Conservation (phyloP, 1,140 invertebrate genomes). For the Camponotus vicinus region DNA sequence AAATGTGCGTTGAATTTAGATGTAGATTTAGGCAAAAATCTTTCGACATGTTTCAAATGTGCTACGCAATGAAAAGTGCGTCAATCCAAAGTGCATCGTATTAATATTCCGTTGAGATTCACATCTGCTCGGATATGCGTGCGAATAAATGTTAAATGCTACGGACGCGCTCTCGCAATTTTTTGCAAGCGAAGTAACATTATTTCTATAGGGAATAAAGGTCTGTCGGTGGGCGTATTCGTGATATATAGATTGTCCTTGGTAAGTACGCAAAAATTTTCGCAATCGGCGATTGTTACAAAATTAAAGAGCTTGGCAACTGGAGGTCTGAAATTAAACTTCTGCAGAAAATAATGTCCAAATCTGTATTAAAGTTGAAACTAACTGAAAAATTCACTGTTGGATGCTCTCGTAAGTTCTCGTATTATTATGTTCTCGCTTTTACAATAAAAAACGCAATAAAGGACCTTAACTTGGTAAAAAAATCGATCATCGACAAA, state of each 20-base stretch:
- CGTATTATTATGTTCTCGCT: neutral
- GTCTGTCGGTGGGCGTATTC: neutral
- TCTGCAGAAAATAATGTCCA: neutral
- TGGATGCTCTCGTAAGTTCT: neutral
- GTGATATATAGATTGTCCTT: neutral
- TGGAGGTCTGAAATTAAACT: neutral
- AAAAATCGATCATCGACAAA: neutral
- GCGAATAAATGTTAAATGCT: neutral
- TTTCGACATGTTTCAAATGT: neutral
- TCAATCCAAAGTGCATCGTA: neutral
- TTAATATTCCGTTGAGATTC: conserved; percentile 17
- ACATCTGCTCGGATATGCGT: neutral
- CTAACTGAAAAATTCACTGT: conserved; percentile 19
- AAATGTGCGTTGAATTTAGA: neutral
- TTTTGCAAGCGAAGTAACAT: conserved; percentile 20
- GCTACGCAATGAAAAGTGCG: neutral
- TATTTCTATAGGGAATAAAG: neutral
- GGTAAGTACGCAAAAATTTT: neutral
- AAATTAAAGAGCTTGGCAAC: conserved; percentile 9
- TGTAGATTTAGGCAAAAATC: neutral
- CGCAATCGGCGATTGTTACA: neutral
- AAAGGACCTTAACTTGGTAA: neutral
- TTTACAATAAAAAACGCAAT: conserved; percentile 9
- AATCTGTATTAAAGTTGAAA: neutral
- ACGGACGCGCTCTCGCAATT: neutral